Conservation (phyloP, 2,888 invertebrate genomes). For the Ligdia adustata region DNA sequence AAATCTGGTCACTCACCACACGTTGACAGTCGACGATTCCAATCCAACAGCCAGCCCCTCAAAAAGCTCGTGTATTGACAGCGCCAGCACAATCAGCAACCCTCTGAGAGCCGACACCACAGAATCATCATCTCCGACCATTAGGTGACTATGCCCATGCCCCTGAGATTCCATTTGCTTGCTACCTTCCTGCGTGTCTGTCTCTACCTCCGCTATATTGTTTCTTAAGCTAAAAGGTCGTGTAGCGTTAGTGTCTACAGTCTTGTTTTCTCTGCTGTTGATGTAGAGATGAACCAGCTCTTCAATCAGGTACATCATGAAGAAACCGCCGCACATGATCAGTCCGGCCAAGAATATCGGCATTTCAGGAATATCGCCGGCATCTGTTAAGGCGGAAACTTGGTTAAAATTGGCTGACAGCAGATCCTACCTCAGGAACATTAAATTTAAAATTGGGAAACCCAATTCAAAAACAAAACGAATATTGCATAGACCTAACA, state of each 20-base stretch:
- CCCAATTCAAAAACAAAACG: too few species aligned
- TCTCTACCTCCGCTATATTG: constrained; percentile 54
- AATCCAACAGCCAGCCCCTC: constrained; percentile 93
- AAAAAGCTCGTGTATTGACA: constrained; percentile 91
- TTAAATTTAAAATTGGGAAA: too few species aligned
- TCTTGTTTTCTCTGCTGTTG: constrained; percentile 74
- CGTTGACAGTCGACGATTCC: constrained; percentile 84
- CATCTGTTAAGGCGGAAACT: too few species aligned
- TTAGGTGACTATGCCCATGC: constrained; percentile 61
- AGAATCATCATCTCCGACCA: constrained; percentile 57
- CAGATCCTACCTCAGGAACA: too few species aligned
- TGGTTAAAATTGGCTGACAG: too few species aligned
- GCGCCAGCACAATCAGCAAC: constrained; percentile 90
- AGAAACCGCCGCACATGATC: constrained; percentile 90
- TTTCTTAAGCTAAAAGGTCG: constrained; percentile 67
- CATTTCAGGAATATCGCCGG: constrained; percentile 77
- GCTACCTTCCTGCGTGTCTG: constrained; percentile 28
- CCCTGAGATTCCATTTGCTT: constrained; percentile 47
- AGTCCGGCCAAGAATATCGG: constrained; percentile 88
- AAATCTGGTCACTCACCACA: constrained; percentile 60
- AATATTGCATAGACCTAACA: too few species aligned
- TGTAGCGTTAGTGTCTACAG: constrained; percentile 56
- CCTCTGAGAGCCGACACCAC: constrained; percentile 85
- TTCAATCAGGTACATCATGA: constrained; percentile 90
- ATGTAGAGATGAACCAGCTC: constrained; percentile 90